phyloP scores from a whole-genome alignment of 92 coral and sea anemone genomes.

The Hydrozoanthus gracilis region DNA sequence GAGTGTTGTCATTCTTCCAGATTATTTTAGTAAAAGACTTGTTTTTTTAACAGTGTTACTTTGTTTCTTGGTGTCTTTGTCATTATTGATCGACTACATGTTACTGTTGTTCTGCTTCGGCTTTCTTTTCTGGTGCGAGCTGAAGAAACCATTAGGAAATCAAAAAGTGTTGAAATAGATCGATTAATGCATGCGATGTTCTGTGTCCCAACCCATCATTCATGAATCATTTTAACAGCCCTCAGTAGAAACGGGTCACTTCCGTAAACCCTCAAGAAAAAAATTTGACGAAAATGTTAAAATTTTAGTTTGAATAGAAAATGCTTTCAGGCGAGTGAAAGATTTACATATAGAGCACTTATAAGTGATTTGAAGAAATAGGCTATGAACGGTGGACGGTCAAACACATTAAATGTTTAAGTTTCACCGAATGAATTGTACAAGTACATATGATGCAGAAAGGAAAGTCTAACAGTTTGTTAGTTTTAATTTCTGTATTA shows the following conservation, averaged over 20 bases:
- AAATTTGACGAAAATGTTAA: background rate
- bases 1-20: background rate
- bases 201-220: too few relatives aligned
- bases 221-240: too few relatives aligned
- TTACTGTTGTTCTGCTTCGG: too few relatives aligned
- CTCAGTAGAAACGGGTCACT: background rate
- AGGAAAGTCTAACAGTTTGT: background rate
- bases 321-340: background rate
- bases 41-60: too few relatives aligned
- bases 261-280: background rate
- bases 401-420: background rate
- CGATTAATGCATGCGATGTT: background rate
- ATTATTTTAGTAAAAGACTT: too few relatives aligned
- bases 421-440: background rate
- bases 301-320: too few relatives aligned
- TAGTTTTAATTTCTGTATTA: background rate
- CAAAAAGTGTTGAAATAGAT: background rate
- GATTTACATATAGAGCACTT: background rate
- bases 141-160: background rate
- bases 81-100: too few relatives aligned
- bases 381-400: background rate
- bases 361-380: background rate
- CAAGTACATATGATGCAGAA: background rate
- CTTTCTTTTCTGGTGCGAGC: background rate
- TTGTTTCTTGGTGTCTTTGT: background rate